These are phyloP conservation scores for Saxidomus purpurata DNA, from an alignment of 1,140 invertebrate genomes.

Conservation along the genomic window DNA sequence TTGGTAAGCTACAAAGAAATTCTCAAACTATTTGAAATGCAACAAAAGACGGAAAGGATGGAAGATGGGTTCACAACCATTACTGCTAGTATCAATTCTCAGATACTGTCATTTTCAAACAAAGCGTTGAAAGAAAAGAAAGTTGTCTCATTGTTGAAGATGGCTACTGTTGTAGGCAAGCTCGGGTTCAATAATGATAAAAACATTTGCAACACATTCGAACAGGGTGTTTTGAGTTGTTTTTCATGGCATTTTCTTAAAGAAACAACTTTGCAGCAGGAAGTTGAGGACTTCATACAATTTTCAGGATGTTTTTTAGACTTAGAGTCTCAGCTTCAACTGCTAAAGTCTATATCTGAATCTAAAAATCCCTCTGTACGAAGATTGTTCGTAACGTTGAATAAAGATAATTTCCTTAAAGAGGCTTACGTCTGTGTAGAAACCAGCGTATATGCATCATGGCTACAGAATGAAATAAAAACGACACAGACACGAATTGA, in stretches of 20 bases:
- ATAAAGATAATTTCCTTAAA: neutral
- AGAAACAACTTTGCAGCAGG: neutral
- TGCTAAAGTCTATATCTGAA: neutral
- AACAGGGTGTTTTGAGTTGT: neutral
- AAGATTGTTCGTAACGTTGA: neutral
- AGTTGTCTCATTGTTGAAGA: neutral
- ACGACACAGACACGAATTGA: neutral
- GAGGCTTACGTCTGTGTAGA: neutral
- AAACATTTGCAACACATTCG: neutral
- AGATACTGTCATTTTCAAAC: neutral
- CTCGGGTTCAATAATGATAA: neutral
- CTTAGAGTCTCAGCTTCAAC: neutral
- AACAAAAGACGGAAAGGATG: neutral
- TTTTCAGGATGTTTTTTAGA: neutral
- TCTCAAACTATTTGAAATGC: neutral
- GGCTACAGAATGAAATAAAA: constrained; percentile 1
- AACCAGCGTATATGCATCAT: neutral
- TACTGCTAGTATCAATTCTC: neutral
- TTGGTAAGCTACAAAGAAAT: neutral
- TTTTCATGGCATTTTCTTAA: neutral
- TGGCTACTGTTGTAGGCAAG: neutral
- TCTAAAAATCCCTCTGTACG: neutral
- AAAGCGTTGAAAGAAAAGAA: neutral
- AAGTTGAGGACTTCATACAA: neutral
- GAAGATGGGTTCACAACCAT: neutral